phyloP scores from a whole-genome alignment of 2,113 vertebrate genomes.

The Orcinus orca region DNA sequence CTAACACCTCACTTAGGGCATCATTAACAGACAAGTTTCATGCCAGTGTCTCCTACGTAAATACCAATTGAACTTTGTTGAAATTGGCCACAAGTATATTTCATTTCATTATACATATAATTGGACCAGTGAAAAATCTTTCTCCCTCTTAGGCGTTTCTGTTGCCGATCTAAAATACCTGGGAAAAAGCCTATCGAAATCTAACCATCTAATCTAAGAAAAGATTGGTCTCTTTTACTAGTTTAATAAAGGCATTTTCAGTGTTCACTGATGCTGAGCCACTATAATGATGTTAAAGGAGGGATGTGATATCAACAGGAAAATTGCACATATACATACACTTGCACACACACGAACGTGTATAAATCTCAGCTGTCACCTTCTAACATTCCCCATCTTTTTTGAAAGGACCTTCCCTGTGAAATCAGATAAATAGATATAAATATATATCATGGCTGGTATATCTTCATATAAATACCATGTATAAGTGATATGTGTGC shows the following conservation, averaged over 20 bases:
- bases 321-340: constrained; percentile 19
- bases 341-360: neutral
- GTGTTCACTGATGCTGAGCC: constrained; percentile 68
- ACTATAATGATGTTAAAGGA: constrained; percentile 35
- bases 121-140: constrained; percentile 70
- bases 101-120: constrained; percentile 60
- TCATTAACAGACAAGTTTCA: constrained; percentile 33
- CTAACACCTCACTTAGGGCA: constrained; percentile 30
- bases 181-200: constrained; percentile 60
- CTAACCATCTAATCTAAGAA: constrained; percentile 71
- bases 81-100: constrained; percentile 66
- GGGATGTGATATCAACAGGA: neutral
- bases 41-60: constrained; percentile 58
- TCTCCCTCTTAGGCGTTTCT: constrained; percentile 47
- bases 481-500: neutral
- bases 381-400: neutral
- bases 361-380: constrained; percentile 16
- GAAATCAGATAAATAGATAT: neutral
- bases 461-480: neutral
- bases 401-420: neutral
- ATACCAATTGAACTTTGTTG: constrained; percentile 43
- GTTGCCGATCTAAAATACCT: constrained; percentile 30
- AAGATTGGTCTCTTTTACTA: constrained; percentile 65
- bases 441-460: neutral
- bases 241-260: constrained; percentile 65